Base-by-base conservation (phyloP, 2,888 invertebrate species). In the Cheilosia vulpina region DNA sequence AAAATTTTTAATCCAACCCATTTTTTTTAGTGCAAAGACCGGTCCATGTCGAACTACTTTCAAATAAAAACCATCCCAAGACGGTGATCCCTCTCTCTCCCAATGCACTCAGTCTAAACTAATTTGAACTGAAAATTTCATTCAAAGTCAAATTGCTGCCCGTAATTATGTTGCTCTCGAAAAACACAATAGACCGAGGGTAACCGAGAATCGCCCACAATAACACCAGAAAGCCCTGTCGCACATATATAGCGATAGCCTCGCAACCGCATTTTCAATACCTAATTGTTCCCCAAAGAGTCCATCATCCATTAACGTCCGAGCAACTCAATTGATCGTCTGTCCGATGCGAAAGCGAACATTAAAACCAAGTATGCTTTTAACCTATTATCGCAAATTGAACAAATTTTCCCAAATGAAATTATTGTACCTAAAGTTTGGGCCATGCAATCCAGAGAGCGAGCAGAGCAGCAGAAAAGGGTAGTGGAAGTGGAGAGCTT, bases 341-440 rank as follows among this genome's bases (percentile, higher is more conserved):
- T 43, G 62, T 27, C 62, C 62, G 24, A 62, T 43, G 62, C 62
- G n/a, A 45, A 15, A 45, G 27, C 62, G 62, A 43, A 45, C 62
- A 62, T 45, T 62, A 62, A 62, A 62, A 62, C 62, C 62, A 62
- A 62, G 43, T 17, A 62, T 45, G 62, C 62, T 62, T 62, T 62
- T 62, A 62, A 62, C n/a, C 62, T 62, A 62, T 62, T 62, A 62
- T 45, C 62, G 43, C 38, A 62, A 62, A 43, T 62, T 43, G 43
- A 62, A 41, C 24, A 62, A 62, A 43, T 62, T 62, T 43, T n/a
- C 45, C 45, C 15, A 62, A 60, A 62, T 62, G 62, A 62, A 62
- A 62, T 62, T 62, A 62, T 62, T 62, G 62, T 62, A 21, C 21
- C 21, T 2, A 62, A 62, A 27, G 62, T 62, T 45, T 45, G 5